Percentiles rank a stretch among this genome's conserved stretches.
phyloP scores from a whole-genome alignment of 1,140 invertebrate genomes.

The Lasioglossum baleicum region DNA sequence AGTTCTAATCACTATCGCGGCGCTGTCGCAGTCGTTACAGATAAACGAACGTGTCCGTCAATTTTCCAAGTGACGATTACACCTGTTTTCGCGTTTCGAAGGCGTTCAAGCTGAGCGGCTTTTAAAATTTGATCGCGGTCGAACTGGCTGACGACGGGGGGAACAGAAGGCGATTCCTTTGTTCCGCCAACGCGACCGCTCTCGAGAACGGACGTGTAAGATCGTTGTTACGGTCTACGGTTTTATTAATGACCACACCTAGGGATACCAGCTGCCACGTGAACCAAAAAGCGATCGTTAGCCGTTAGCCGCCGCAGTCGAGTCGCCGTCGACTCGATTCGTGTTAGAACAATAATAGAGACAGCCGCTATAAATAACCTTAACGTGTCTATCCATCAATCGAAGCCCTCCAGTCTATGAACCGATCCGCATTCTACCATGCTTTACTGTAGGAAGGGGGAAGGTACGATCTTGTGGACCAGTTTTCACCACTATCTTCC shows the following conservation, averaged over 20 bases:
- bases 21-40: not conserved
- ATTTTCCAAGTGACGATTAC: not conserved
- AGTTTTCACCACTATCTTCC: not conserved
- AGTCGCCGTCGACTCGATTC: conserved; percentile 26
- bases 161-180: conserved; percentile 47
- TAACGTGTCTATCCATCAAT: conserved; percentile 67
- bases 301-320: not conserved
- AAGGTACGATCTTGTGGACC: conserved; percentile 6
- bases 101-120: not conserved
- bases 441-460: conserved; percentile 19
- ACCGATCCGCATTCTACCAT: conserved; percentile 8
- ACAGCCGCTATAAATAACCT: conserved; percentile 67
- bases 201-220: conserved; percentile 16
- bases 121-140: conserved; percentile 7
- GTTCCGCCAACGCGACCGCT: conserved; percentile 27
- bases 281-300: conserved; percentile 56
- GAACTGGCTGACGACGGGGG: not conserved
- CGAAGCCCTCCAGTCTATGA: conserved; percentile 15
- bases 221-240: conserved; percentile 41
- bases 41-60: not conserved
- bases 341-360: conserved; percentile 69
- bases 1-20: not conserved
- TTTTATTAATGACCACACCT: conserved; percentile 66
- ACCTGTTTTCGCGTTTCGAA: conserved; percentile 2
- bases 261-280: conserved; percentile 54